Conservation (phyloP, 1,140 invertebrate species). For the Eriosoma lanigerum region DNA sequence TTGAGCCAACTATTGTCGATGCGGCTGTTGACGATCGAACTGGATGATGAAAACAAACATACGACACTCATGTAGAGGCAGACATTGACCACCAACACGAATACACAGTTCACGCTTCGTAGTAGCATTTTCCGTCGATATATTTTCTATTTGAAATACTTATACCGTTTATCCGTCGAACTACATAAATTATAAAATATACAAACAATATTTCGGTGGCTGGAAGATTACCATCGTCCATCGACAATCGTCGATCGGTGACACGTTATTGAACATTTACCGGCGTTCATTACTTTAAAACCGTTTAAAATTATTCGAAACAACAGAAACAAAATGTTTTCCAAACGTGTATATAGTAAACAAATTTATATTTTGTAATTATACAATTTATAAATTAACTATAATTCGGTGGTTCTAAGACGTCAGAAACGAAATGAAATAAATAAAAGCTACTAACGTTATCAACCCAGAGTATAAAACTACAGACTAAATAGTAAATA, state of each 20-base stretch:
- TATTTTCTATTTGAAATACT: not conserved
- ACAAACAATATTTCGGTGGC: not conserved
- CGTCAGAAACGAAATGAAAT: not conserved
- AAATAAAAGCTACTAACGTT: not conserved
- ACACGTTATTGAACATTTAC: not conserved
- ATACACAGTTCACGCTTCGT: not conserved
- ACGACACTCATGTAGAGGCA: slow-evolving; percentile 29
- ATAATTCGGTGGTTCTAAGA: too few relatives aligned
- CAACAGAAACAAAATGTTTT: too few relatives aligned
- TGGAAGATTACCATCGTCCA: too few relatives aligned
- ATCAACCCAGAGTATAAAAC: slow-evolving; percentile 6
- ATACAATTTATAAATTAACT: too few relatives aligned
- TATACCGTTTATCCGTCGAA: not conserved
- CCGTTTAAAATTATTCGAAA: not conserved
- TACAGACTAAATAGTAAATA: not conserved
- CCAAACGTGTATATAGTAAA: too few relatives aligned
- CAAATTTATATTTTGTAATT: too few relatives aligned
- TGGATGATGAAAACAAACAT: slow-evolving; percentile 32
- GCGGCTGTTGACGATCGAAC: not conserved
- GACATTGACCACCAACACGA: slow-evolving; percentile 24
- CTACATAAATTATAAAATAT: not conserved
- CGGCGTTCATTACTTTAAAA: not conserved
- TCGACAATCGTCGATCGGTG: not conserved
- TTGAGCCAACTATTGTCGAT: slow-evolving; percentile 42
- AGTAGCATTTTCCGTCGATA: not conserved